These are phyloP conservation scores for Cetonia aurata DNA, from an alignment of 2,888 invertebrate species.

Conservation along the genomic window DNA sequence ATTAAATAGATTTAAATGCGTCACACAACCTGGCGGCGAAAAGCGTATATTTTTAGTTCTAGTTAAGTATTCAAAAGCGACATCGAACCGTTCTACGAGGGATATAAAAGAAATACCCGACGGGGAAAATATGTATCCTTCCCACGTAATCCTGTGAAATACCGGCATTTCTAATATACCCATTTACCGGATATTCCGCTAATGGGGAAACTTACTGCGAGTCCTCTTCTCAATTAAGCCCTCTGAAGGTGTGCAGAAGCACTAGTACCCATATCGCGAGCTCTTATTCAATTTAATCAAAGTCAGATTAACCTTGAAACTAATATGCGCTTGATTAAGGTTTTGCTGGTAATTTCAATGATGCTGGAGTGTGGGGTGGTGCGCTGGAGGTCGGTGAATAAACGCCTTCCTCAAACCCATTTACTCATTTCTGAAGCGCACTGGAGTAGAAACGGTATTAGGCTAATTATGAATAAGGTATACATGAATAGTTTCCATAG, in stretches of 20 bases:
- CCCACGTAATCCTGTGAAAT: not conserved
- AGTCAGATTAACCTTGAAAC: slow-evolving; percentile 29
- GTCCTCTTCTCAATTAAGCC: slow-evolving; percentile 28
- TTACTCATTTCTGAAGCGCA: not conserved
- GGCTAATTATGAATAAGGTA: not conserved
- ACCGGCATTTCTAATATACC: not conserved
- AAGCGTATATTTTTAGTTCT: too few relatives aligned
- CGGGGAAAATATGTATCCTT: too few relatives aligned
- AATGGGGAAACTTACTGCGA: slow-evolving; percentile 9
- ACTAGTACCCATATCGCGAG: not conserved
- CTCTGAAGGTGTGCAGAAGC: not conserved
- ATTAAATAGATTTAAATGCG: slow-evolving; percentile 15
- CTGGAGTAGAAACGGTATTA: slow-evolving; percentile 14
- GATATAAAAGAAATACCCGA: too few relatives aligned
- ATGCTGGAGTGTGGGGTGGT: slow-evolving; percentile 3
- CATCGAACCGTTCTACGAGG: too few relatives aligned
- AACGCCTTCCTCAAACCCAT: slow-evolving; percentile 10
- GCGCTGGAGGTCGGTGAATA: slow-evolving; percentile 2
- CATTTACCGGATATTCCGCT: not conserved
- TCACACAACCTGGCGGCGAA: too few relatives aligned
- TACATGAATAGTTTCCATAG: too few relatives aligned
- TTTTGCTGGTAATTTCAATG: slow-evolving; percentile 22
- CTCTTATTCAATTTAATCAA: slow-evolving; percentile 34
- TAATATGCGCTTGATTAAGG: slow-evolving; percentile 33
- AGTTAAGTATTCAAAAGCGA: too few relatives aligned